Evolutionary conservation across 2,888 invertebrate genomes (phyloP), one percentile per base, ranked within the genome.

Genomic region (Thereva nobilitata): DNA sequence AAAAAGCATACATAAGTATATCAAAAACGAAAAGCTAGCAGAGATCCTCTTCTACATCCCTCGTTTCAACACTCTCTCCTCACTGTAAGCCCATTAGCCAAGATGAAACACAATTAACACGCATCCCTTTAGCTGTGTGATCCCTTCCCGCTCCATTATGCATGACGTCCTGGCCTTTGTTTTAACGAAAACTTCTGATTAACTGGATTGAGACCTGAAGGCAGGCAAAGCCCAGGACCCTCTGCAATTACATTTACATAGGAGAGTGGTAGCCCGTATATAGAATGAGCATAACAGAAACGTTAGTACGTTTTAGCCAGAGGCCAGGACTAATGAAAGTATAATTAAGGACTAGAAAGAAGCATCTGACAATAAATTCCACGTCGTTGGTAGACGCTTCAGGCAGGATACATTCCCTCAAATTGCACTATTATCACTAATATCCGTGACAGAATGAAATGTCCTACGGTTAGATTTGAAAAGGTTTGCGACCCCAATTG

Each of bases 111-210:
- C 61, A 61, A 61, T 61, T 61, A 61, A 61, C 61, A 61, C 61
- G 61, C 61, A 61, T 50, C 61, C 61, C 50, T 50, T 61, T 61
- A 50, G 50, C 61, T 45, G 50, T 23, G 23, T 50, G 50, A 61
- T 61, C 61, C 61, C 61, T 41, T 61, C 50, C 50, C 61, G 50
- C 61, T 61, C 49, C 50, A 61, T 61, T 61, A 61, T 61, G 49
- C 61, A 61, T 61, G 50, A 50, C 61, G 41, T 61, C 41, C 61
- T 37, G 61, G 50, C 49, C 61, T 61, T 61, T 61, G 50, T 61
- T 61, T 61, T 50, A 61, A 61, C 61, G 61, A 61, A 61, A 61
- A 61, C 50, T 61, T 61, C 50, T 61, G 61, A 61, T 61, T 61
- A 61, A 61, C 61, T 49, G 61, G 61, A 61, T 61, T 61, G 61